Base-by-base conservation (phyloP, 2,888 invertebrate genomes). In the Myopa testacea region DNA sequence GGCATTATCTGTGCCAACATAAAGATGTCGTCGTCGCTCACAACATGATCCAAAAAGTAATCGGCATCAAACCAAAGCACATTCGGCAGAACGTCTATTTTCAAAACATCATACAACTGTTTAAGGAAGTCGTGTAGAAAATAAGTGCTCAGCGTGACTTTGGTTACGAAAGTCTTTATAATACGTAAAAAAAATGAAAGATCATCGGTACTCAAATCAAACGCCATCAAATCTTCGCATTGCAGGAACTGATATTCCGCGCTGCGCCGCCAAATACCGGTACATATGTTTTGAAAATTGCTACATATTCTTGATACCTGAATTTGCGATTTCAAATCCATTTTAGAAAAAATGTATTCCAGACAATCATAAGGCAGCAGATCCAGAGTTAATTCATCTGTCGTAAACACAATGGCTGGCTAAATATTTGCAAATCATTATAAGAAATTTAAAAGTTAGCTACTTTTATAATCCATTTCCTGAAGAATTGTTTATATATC, bases 311-410 rank as follows among this genome's bases (percentile, higher is more conserved):
- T 80, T 8, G 87, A 81, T 14, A 84, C 80, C 37, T 84, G 82
- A 34, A 87, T 81, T 78, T 87, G 85, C 8, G 82, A 80, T 19
- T 81, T 83, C 14, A 87, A 78, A 76, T 86, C 84, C 37, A 87
- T 74, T 1, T 84, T 80, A 26, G 81, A 80, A 58, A 87, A 86
- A 72, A 87, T 84, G 63, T 83, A 83, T 16, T 83, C 83, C 19
- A 87, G 81, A 37, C 87, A 87, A 81, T 87, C 87, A 76, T 85
- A 84, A 60, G 87, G 84, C 16, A 87, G 63, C 60, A 79, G 81
- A 16, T 83, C 80, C 63, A 85, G 82, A 14, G 78, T 79, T 12
- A 81, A 65, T 75, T 77, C 40, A 72, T 81, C 82, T 82, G 83
- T 40, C 38, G 40, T 16, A 14, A 37, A 58, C 38, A 45, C 3